Evolutionary conservation across 1,140 invertebrate genomes (phyloP).

Genomic region (Cydia strobilella): DNA sequence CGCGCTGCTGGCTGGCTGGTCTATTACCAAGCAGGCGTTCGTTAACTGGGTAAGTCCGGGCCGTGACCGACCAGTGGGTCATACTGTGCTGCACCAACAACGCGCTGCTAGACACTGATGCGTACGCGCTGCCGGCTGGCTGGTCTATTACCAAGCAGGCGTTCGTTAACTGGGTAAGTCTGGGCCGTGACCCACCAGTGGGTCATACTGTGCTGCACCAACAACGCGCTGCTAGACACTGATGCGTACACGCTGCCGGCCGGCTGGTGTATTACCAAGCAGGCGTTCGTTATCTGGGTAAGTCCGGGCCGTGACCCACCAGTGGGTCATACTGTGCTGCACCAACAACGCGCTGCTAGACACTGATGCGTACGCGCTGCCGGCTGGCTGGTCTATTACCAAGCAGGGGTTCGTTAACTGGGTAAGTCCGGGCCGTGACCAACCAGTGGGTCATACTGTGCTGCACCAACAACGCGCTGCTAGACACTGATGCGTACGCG

Average conservation of each 20-base stretch:
- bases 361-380: constrained; percentile 71
- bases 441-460: constrained; percentile 82
- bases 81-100: constrained; percentile 77
- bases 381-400: constrained; percentile 80
- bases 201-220: constrained; percentile 79
- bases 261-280: constrained; percentile 79
- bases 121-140: constrained; percentile 78
- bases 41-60: constrained; percentile 73
- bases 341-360: constrained; percentile 61
- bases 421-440: constrained; percentile 68
- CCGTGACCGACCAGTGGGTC: constrained; percentile 81
- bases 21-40: constrained; percentile 72
- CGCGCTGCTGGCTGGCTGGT: constrained; percentile 80
- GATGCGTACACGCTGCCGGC: constrained; percentile 76
- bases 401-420: constrained; percentile 76
- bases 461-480: constrained; percentile 66
- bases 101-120: constrained; percentile 60
- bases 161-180: constrained; percentile 77
- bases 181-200: constrained; percentile 79
- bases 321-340: constrained; percentile 81
- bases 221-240: constrained; percentile 60
- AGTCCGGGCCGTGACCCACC: constrained; percentile 74
- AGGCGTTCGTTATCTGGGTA: constrained; percentile 76
- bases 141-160: constrained; percentile 76
- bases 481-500: constrained; percentile 67